Evolutionary conservation across 2,113 vertebrate species (phyloP).

Genomic region (Myanophis thanlyinensis): DNA sequence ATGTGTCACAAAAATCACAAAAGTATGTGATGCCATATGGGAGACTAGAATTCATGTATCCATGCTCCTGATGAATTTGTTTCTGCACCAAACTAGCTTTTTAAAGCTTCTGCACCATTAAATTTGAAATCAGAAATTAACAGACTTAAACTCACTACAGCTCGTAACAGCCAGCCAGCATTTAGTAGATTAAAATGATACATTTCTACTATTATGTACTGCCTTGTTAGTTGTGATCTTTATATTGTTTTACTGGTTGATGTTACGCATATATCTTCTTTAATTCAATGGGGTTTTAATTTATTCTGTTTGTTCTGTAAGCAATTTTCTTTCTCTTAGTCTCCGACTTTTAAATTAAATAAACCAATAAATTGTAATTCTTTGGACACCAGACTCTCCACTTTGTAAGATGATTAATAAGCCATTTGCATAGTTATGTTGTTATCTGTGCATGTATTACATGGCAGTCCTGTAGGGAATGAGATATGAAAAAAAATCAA

Average conservation of each 20-base stretch:
- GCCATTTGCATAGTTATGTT: neutral
- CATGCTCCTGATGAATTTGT: neutral
- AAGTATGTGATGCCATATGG: neutral
- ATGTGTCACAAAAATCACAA: too few relatives aligned
- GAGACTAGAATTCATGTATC: neutral
- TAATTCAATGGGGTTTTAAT: neutral
- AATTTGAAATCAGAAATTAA: neutral
- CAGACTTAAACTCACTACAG: neutral
- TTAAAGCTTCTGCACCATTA: neutral
- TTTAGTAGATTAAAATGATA: neutral
- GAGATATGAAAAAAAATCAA: neutral
- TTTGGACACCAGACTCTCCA: neutral
- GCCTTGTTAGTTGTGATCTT: neutral
- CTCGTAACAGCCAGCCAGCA: neutral
- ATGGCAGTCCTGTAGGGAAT: neutral
- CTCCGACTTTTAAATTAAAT: neutral
- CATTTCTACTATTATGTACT: neutral
- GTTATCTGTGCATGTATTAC: neutral
- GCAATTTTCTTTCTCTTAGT: neutral
- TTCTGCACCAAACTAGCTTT: neutral
- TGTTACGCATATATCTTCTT: neutral
- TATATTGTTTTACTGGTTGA: neutral
- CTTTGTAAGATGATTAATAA: neutral
- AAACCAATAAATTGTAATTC: neutral
- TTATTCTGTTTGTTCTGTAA: neutral